phyloP scores from a whole-genome alignment of 2,888 invertebrate genomes.

The Stenurella melanura region DNA sequence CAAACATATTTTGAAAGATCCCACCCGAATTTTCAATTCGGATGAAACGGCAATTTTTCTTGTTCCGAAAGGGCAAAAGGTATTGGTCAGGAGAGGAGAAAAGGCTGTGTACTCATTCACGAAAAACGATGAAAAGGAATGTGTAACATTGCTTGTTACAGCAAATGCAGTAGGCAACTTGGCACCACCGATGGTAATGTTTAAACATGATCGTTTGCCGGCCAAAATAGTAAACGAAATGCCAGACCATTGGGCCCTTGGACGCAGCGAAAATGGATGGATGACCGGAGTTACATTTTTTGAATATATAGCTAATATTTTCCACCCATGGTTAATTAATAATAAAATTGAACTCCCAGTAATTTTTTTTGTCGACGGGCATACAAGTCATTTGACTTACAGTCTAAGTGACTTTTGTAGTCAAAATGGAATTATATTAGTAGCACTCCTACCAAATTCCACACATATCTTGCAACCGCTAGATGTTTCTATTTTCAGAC shows the following conservation, averaged over 20 bases:
- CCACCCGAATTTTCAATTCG: not conserved
- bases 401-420: no score
- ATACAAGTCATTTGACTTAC: no score
- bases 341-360: no score
- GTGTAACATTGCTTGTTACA: not conserved
- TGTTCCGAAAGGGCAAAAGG: not conserved
- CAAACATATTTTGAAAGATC: not conserved
- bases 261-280: not conserved
- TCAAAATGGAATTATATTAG: no score
- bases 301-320: no score
- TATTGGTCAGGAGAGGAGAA: not conserved
- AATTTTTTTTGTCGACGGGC: no score
- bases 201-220: not conserved
- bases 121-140: not conserved
- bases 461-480: no score
- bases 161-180: not conserved
- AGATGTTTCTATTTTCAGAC: no score
- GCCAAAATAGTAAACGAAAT: not conserved
- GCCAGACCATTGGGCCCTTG: not conserved
- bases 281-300: no score
- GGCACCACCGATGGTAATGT: not conserved
- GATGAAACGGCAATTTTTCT: not conserved
- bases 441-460: no score
- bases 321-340: no score
- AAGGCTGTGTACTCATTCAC: not conserved